These are phyloP conservation scores for Pristionchus pacificus DNA, from an alignment of 1,140 invertebrate genomes.

Conservation along the genomic window DNA sequence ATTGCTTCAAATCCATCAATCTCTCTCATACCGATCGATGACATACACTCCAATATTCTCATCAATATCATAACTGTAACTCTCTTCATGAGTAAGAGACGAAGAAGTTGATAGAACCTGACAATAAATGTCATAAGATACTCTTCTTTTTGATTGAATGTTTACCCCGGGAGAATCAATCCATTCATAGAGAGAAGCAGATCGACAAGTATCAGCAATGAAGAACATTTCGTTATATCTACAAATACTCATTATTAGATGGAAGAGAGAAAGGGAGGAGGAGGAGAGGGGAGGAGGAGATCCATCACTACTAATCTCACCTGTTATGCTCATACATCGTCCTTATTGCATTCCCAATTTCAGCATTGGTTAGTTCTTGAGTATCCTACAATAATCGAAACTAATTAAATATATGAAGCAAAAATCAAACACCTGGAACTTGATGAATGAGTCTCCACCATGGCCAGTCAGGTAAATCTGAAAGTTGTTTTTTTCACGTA, in stretches of 20 bases:
- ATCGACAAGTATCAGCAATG: constrained; percentile 98
- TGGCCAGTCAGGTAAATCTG: constrained; percentile 84
- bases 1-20: background rate
- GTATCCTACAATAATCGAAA: constrained; percentile 70
- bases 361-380: constrained; percentile 97
- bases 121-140: no score
- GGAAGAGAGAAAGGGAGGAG: no score
- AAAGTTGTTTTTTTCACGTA: background rate
- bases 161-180: constrained; percentile 82
- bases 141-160: no score
- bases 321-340: constrained; percentile 98
- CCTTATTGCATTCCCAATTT: constrained; percentile 94
- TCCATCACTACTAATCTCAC: constrained; percentile 58
- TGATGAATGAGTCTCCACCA: constrained; percentile 96
- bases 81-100: constrained; percentile 95
- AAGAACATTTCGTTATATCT: constrained; percentile 97
- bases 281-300: no score
- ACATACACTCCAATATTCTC: constrained; percentile 96
- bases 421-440: constrained; percentile 69
- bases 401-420: background rate
- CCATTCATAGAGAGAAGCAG: constrained; percentile 94
- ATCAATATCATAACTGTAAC: constrained; percentile 94
- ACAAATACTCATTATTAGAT: constrained; percentile 52
- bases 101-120: constrained; percentile 91
- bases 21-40: constrained; percentile 78